Base-by-base conservation (phyloP, 2,113 vertebrate genomes). In the Oreocharis arfaki region DNA sequence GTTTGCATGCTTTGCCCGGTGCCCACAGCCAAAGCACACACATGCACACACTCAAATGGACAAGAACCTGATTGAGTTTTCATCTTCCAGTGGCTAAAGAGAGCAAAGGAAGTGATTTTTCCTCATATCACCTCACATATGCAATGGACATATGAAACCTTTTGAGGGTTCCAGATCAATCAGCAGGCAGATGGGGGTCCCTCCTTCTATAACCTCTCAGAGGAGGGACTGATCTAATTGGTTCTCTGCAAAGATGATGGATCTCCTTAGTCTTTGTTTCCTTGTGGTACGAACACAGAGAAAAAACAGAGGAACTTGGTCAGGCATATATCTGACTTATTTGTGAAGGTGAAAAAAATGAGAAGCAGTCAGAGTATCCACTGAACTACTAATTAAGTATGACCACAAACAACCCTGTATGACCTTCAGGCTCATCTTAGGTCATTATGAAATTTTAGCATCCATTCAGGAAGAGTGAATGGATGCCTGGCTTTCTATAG, bases 391-490 rank as follows among this genome's bases (percentile, higher is more conserved):
- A 46, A 69, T 69, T 60, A 88, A 37, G 10, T 30, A 50, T 33
- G 50, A 50, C 73, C 55, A 8, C 47, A 84, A 67, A 50, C 33
- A 79, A 39, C 18, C 7, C 21, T 71, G 13, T 41, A 18, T 78
- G 76, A 60, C 49, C 60, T 91, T 44, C 32, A 80, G 59, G 27
- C 12, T 91, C 67, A 70, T 27, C 24, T 71, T 73, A 59, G 21
- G 47, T 42, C 69, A 46, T 46, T 64, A 64, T 26, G 55, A 74
- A 94, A 93, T 75, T 81, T 84, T 82, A 92, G 60, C 32, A 89
- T 50, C 47, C 50, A 82, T 26, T 68, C 67, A 78, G 37, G 53
- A 90, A 64, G 59, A 84, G 35, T 11, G 41, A 69, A 91, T 78
- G 16, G 57, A 57, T 59, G 39, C 39, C 33, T 59, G 46, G 9